These are phyloP conservation scores for Augochlorella aurata DNA, from an alignment of 2,888 invertebrate species.

Conservation along the genomic window DNA sequence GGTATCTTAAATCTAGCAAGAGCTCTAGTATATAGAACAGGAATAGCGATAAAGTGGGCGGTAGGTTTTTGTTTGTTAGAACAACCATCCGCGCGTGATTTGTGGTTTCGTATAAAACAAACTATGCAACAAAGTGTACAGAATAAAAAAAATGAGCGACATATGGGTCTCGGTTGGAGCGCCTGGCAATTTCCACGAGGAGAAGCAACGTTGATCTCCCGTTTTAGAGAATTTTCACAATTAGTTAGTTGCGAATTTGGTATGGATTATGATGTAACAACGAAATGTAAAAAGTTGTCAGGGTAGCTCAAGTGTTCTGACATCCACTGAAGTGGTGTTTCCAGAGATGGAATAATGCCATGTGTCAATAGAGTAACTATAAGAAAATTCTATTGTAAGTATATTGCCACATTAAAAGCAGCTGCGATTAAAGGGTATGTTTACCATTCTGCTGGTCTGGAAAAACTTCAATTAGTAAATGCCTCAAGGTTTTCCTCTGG, in stretches of 20 bases:
- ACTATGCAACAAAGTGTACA: slow-evolving; percentile 25
- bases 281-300: slow-evolving; percentile 98
- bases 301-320: slow-evolving; percentile 99
- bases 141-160: slow-evolving; percentile 19
- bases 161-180: background rate
- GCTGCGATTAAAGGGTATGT: background rate
- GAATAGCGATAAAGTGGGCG: slow-evolving; percentile 6
- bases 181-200: background rate
- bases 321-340: slow-evolving; percentile 97
- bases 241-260: slow-evolving; percentile 4
- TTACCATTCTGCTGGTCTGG: slow-evolving; percentile 84
- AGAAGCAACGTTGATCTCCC: slow-evolving; percentile 15
- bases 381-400: slow-evolving; percentile 6
- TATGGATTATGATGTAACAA: slow-evolving; percentile 81
- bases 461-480: slow-evolving; percentile 88
- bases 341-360: slow-evolving; percentile 92
- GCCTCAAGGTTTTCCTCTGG: slow-evolving; percentile 87
- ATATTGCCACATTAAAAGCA: background rate
- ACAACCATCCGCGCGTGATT: slow-evolving; percentile 5
- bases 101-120: slow-evolving; percentile 38
- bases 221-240: slow-evolving; percentile 21
- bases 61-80: background rate
- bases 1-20: background rate
- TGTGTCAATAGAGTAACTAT: slow-evolving; percentile 91
- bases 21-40: slow-evolving; percentile 24